A percentile compares a stretch with the other conserved stretches of the same genome.
These are phyloP conservation scores for Labroides dimidiatus DNA, from an alignment of 2,797 vertebrate species.

Conservation along the genomic window DNA sequence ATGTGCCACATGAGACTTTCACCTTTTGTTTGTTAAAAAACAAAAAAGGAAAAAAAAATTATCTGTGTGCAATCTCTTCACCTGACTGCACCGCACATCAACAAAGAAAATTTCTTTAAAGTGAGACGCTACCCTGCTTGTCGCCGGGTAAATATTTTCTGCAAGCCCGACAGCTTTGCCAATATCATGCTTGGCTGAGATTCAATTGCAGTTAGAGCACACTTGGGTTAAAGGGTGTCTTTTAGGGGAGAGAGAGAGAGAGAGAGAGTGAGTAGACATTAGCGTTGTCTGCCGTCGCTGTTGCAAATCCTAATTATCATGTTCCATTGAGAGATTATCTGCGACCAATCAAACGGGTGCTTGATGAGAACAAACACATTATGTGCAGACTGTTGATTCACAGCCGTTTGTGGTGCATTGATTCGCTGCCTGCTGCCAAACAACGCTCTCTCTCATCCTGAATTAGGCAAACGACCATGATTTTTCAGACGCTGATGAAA, in stretches of 20 bases:
- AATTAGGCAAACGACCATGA: slow-evolving; percentile 72
- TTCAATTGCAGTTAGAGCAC: slow-evolving; percentile 74
- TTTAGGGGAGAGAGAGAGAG: slow-evolving; percentile 32
- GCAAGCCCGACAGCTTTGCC: slow-evolving; percentile 74
- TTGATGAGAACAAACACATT: slow-evolving; percentile 81
- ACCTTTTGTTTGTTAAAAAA: slow-evolving; percentile 33
- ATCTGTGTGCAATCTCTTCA: slow-evolving; percentile 51
- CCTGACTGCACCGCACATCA: slow-evolving; percentile 55
- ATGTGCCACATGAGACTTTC: slow-evolving; percentile 15
- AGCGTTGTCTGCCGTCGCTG: slow-evolving; percentile 60
- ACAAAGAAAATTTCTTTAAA: slow-evolving; percentile 71
- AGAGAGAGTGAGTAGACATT: slow-evolving; percentile 60
- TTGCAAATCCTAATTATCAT: slow-evolving; percentile 77
- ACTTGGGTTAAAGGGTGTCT: slow-evolving; percentile 74
- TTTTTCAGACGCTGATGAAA: slow-evolving; percentile 77
- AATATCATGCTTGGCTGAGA: slow-evolving; percentile 77
- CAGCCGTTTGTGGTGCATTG: slow-evolving; percentile 72
- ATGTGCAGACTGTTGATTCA: slow-evolving; percentile 78
- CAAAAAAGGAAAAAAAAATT: slow-evolving; percentile 49
- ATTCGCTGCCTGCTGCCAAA: slow-evolving; percentile 72
- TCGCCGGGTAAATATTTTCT: slow-evolving; percentile 77
- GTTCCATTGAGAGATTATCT: slow-evolving; percentile 80
- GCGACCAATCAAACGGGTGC: slow-evolving; percentile 71
- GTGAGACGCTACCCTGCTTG: slow-evolving; percentile 60
- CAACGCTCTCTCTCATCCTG: slow-evolving; percentile 59